Percentiles rank a stretch among this genome's conserved stretches.
Conservation (phyloP, 2,888 invertebrate genomes). For the Drosophila sordidapex region DNA sequence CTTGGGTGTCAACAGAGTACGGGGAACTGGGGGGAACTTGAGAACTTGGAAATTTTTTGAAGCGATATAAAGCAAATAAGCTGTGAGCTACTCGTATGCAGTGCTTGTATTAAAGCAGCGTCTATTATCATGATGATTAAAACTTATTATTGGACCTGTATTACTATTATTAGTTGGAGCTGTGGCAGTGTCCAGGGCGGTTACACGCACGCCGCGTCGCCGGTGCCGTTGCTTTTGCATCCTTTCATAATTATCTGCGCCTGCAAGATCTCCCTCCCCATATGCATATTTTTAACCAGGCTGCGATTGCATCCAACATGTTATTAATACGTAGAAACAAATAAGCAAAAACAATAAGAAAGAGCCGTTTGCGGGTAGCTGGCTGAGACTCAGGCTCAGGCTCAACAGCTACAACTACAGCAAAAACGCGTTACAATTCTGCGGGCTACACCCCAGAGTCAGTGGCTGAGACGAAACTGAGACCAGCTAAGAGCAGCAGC, state of each 20-base stretch:
- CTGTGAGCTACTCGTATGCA: conserved; percentile 39
- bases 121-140: conserved; percentile 80
- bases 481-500: conserved; percentile 38
- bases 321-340: conserved; percentile 81
- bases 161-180: conserved; percentile 75
- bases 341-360: conserved; percentile 81
- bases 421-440: conserved; percentile 78
- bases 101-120: conserved; percentile 56
- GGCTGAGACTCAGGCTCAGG: conserved; percentile 16
- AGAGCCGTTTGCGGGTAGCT: conserved; percentile 53
- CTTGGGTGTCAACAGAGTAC: conserved; percentile 36
- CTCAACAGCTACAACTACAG: conserved; percentile 47
- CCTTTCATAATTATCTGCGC: conserved; percentile 68
- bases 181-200: conserved; percentile 56
- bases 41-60: conserved; percentile 24
- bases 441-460: conserved; percentile 74
- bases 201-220: conserved; percentile 67
- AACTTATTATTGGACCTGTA: conserved; percentile 78
- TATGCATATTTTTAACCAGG: conserved; percentile 79
- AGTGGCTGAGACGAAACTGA: conserved; percentile 40
- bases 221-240: conserved; percentile 48
- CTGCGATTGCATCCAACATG: conserved; percentile 77
- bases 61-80: conserved; percentile 33
- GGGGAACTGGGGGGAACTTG: conserved; percentile 1
- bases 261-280: conserved; percentile 10